Base-by-base conservation (phyloP, 2,113 vertebrate species). In the Clarias macrocephalus region DNA sequence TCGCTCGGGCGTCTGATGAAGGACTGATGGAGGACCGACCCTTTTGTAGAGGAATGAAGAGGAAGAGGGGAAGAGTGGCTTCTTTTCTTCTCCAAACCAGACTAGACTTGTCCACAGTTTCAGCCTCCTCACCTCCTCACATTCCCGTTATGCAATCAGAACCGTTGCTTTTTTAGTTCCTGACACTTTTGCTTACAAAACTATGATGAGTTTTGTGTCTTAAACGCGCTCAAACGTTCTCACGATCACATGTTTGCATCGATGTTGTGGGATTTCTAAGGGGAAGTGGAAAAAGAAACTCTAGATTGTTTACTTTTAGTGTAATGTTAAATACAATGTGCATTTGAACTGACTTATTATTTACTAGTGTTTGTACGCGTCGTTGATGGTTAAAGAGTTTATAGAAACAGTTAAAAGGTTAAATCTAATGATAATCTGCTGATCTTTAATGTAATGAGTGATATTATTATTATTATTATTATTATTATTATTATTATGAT, bases 41-140 rank as follows among this genome's bases (percentile, higher is more conserved):
- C 72, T 93, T 94, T 91, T 95, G 89, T 93, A 92, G 87, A 88
- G 87, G 92, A 93, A 94, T 93, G 56, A 57, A 42, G 82, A 92
- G 92, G 92, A 33, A 8, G 15, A 80, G 63, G 56, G 0, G 3
- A 12, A 19, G 57, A 48, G 42, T 6, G 83, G 85, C 7, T 1
- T 42, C 23, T 75, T 13, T 12, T 3, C 18, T 5, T 1, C 56
- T 56, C 52, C 23, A 70, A 81, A 91, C 94, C 87, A 92, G 94
- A 92, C 91, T 89, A 86, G 89, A 92, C 94, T 89, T 93, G 94
- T 65, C 80, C 54, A 62, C 21, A n/a, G 37, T 7, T 88, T 72
- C 28, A 62, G 25, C 33, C 15, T 77, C 68, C 16, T 18, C 66
- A 6, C 6, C 66, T 70, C 18, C 52, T 79, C n/a, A 79, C n/a